Evolutionary conservation across 1,140 invertebrate species (phyloP).

Genomic region (Lordiphosa collinella): DNA sequence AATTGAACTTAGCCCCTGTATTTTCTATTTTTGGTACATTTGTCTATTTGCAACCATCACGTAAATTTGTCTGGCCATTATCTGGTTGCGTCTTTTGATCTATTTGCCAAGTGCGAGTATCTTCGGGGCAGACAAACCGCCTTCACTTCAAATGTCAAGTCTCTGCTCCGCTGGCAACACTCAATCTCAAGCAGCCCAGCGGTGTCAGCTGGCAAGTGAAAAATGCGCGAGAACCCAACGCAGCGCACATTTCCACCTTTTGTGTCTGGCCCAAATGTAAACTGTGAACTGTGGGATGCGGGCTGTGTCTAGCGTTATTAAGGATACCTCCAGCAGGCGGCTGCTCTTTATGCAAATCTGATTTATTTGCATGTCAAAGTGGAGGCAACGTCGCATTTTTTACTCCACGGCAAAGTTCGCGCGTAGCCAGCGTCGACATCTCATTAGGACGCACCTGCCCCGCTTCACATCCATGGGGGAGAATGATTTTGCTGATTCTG

Average conservation of each 20-base stretch:
- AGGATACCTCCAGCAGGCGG: constrained; percentile 13
- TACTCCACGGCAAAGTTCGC: constrained; percentile 44
- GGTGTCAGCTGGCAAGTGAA: constrained; percentile 7
- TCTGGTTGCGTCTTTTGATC: neutral
- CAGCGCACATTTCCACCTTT: constrained; percentile 35
- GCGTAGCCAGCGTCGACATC: constrained; percentile 22
- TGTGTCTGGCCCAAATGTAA: constrained; percentile 38
- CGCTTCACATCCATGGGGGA: constrained; percentile 2
- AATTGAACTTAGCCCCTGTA: constrained; percentile 39
- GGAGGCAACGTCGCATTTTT: constrained; percentile 31
- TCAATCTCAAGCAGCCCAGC: constrained; percentile 29
- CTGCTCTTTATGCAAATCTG: constrained; percentile 71
- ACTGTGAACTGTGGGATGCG: neutral
- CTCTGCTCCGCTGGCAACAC: constrained; percentile 14
- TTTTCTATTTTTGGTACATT: no score
- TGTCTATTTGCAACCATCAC: neutral
- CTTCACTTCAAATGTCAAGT: constrained; percentile 45
- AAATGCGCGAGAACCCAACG: constrained; percentile 34
- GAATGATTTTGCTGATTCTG: constrained; percentile 36
- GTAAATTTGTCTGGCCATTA: constrained; percentile 1
- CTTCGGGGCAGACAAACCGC: constrained; percentile 16
- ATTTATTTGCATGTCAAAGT: constrained; percentile 79
- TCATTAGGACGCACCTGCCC: constrained; percentile 39
- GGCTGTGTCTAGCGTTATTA: constrained; percentile 35
- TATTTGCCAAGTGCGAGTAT: constrained; percentile 4